Percentiles rank a stretch among this genome's conserved stretches.
These are phyloP conservation scores for Agelas oroides DNA, from an alignment of 37 sponge, comb jelly and placozoan genomes.

Conservation along the genomic window DNA sequence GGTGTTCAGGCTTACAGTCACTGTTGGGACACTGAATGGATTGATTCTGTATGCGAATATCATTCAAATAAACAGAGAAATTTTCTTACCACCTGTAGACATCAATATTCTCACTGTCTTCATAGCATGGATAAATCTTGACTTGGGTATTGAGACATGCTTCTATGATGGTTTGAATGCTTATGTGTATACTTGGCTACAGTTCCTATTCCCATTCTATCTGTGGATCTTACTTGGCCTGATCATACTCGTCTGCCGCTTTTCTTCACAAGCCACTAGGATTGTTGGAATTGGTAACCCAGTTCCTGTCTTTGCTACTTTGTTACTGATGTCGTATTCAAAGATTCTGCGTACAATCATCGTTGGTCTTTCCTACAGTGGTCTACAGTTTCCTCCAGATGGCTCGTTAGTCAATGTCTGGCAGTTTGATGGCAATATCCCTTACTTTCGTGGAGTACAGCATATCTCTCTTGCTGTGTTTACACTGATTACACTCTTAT, in stretches of 20 bases:
- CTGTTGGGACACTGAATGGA: slow-evolving; percentile 44
- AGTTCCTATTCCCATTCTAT: slow-evolving; percentile 34
- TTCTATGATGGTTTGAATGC: slow-evolving; percentile 47
- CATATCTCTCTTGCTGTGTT: slow-evolving; percentile 20
- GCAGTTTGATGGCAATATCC: slow-evolving; percentile 33
- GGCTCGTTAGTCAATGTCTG: slow-evolving; percentile 7
- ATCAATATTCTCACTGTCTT: not conserved
- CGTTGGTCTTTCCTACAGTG: not conserved
- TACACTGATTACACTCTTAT: not conserved
- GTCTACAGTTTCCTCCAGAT: not conserved
- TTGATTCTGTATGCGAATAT: slow-evolving; percentile 50
- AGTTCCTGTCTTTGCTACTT: slow-evolving; percentile 38
- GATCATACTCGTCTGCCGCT: not conserved
- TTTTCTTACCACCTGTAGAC: not conserved
- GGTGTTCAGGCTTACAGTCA: slow-evolving; percentile 39
- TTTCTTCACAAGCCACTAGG: slow-evolving; percentile 2
- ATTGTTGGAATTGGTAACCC: slow-evolving; percentile 1
- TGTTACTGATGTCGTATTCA: slow-evolving; percentile 20
- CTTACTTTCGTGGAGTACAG: slow-evolving; percentile 18
- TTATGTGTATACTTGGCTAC: slow-evolving; percentile 18
- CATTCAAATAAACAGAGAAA: slow-evolving; percentile 3
- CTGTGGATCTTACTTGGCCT: slow-evolving; percentile 20
- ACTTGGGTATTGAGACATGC: slow-evolving; percentile 37
- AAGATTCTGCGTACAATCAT: not conserved
- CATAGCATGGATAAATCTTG: slow-evolving; percentile 37